Percentiles rank a stretch among this genome's conserved stretches.
phyloP scores from a whole-genome alignment of 2,888 invertebrate genomes.

The Caenorhabditis imperialis region DNA sequence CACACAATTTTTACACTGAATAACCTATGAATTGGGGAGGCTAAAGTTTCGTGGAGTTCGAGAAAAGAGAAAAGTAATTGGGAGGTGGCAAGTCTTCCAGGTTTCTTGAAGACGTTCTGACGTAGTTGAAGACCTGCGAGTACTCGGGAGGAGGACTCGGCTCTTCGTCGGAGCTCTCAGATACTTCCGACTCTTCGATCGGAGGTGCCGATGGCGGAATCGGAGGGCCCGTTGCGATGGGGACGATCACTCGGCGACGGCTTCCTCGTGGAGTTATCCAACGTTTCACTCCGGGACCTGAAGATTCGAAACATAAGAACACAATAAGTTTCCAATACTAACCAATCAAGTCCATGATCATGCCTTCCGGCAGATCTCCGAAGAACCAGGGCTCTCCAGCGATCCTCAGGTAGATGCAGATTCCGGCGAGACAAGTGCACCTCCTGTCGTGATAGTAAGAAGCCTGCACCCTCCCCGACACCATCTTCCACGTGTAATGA shows the following conservation, averaged over 20 bases:
- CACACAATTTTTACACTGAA: too few species aligned
- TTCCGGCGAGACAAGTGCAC: conserved; percentile 31
- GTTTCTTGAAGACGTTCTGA: conserved; percentile 1
- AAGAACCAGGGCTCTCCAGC: conserved; percentile 39
- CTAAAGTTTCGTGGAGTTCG: conserved; percentile 17
- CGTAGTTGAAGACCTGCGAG: conserved; percentile 4
- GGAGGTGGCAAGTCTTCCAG: conserved; percentile 16
- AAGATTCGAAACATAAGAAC: neutral
- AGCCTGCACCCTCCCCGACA: conserved; percentile 26
- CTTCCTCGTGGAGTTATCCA: conserved; percentile 33
- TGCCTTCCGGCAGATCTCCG: conserved; percentile 19
- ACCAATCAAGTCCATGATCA: conserved; percentile 34
- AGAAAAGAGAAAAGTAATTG: conserved; percentile 25
- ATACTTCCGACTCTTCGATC: neutral
- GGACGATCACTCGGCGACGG: conserved; percentile 7
- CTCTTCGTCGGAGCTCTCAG: neutral
- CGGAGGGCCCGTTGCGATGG: neutral
- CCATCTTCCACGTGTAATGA: conserved; percentile 39
- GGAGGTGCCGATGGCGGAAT: conserved; percentile 4
- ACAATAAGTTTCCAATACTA: neutral
- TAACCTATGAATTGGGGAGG: too few species aligned
- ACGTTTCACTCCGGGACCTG: conserved; percentile 28
- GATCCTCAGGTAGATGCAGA: conserved; percentile 37
- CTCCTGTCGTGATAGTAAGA: conserved; percentile 29
- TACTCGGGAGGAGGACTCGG: conserved; percentile 21